Conservation (phyloP, 2,888 invertebrate species). For the Steinernema carpocapsae region DNA sequence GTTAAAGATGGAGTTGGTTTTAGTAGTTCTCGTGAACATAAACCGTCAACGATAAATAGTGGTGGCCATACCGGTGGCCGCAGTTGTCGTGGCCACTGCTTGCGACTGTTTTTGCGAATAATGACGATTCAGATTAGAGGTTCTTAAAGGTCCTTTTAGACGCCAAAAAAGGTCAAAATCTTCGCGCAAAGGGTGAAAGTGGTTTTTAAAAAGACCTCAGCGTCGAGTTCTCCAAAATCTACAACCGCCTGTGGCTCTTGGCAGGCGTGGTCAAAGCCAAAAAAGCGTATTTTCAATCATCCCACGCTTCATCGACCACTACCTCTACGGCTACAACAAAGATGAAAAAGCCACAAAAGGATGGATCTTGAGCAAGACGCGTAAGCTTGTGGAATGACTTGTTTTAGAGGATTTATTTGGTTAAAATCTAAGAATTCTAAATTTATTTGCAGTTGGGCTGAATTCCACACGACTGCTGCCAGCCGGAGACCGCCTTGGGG, state of each 20-base stretch:
- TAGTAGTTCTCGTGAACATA: no score
- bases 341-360: neutral
- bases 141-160: neutral
- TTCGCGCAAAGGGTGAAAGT: no score
- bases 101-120: no score
- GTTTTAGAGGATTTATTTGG: no score
- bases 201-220: neutral
- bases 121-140: no score
- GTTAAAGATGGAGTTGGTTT: no score
- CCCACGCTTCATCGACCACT: neutral
- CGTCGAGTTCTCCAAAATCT: neutral
- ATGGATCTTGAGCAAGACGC: neutral
- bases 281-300: neutral
- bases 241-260: neutral
- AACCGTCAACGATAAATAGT: no score
- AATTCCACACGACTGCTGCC: slow-evolving; percentile 7
- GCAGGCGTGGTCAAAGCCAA: neutral
- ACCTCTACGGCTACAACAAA: neutral
- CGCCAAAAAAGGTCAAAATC: neutral
- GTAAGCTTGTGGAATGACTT: neutral
- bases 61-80: no score
- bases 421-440: no score
- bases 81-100: no score
- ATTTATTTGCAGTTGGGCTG: neutral
- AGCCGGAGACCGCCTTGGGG: neutral